Base-by-base conservation (phyloP, 2,113 vertebrate genomes). In the Hystrix cristata region DNA sequence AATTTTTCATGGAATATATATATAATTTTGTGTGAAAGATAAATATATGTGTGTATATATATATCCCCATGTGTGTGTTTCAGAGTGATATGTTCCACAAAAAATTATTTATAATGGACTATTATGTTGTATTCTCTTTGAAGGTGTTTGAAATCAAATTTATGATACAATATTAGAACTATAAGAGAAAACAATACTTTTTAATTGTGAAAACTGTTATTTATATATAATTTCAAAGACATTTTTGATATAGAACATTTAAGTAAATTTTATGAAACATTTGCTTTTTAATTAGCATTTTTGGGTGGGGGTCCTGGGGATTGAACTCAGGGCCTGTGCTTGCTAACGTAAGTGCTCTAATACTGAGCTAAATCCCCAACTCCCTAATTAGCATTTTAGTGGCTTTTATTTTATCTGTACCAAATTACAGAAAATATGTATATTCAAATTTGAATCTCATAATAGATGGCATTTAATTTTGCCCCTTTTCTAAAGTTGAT, bases 121-220 rank as follows among this genome's bases (percentile, higher is more conserved):
- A 5, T 48, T 67, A 67, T 62, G 2, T 59, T 16, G 64, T 7
- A 71, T 87, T 91, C 64, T 65, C 6, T 81, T 25, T 2, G 31
- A 19, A 34, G n/a, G 21, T 90, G 19, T 87, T 80, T 89, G 59
- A 85, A 87, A 34, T 91, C 11, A 59, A 65, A 79, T 84, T 96
- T 80, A 92, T 90, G 34, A 74, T 9, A 74, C 48, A 83, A 21
- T 62, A 53, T 92, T 85, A 80, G 62, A 95, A 79, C 46, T 84
- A 62, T 64, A 71, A 95, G 29, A 87, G 23, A 91, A 92, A 83
- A 55, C 6, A 84, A 57, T 29, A 82, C 48, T 83, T 88, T 59
- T 51, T 7, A 18, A 72, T 18, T 65, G 7, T 57, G 3, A 79
- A 84, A 86, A 87, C 3, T 64, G 9, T 11, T 67, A 80, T 80